Percentiles rank a stretch among this genome's conserved stretches.
Evolutionary conservation across 2,113 vertebrate species (phyloP).

Genomic region (Notothenia rossii): DNA sequence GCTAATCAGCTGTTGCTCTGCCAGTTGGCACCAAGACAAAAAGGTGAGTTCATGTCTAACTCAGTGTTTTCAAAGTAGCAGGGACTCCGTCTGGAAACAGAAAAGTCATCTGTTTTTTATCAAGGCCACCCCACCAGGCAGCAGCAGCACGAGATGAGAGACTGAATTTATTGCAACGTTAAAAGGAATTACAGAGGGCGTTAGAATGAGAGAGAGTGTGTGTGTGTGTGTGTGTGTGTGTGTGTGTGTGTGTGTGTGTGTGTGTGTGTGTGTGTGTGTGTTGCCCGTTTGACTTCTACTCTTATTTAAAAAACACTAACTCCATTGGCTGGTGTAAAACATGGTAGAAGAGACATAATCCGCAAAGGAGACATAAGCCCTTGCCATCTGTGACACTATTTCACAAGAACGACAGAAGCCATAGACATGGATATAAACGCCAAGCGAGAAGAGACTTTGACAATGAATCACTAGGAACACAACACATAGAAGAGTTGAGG

Average conservation of each 20-base stretch:
- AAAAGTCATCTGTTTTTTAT: conserved; percentile 74
- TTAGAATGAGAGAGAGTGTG: conserved; percentile 52
- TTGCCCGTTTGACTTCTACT: conserved; percentile 8
- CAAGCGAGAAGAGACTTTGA: neutral
- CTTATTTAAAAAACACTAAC: conserved; percentile 15
- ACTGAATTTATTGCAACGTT: conserved; percentile 62
- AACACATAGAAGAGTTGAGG: neutral
- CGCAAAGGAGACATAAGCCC: neutral
- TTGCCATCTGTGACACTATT: conserved; percentile 39
- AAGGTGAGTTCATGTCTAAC: conserved; percentile 67
- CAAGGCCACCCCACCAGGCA: conserved; percentile 46
- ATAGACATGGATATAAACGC: neutral
- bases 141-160: conserved; percentile 50
- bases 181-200: conserved; percentile 63
- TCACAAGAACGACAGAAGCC: conserved; percentile 9
- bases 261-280: conserved; percentile 28
- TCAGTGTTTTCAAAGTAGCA: conserved; percentile 48
- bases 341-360: conserved; percentile 28
- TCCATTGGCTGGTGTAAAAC: conserved; percentile 24
- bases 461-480: neutral
- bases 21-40: conserved; percentile 55
- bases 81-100: conserved; percentile 48
- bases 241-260: conserved; percentile 16
- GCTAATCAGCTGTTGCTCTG: conserved; percentile 49
- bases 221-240: conserved; percentile 23